phyloP scores from a whole-genome alignment of 2,888 invertebrate genomes.

The Palloptera scutellata region DNA sequence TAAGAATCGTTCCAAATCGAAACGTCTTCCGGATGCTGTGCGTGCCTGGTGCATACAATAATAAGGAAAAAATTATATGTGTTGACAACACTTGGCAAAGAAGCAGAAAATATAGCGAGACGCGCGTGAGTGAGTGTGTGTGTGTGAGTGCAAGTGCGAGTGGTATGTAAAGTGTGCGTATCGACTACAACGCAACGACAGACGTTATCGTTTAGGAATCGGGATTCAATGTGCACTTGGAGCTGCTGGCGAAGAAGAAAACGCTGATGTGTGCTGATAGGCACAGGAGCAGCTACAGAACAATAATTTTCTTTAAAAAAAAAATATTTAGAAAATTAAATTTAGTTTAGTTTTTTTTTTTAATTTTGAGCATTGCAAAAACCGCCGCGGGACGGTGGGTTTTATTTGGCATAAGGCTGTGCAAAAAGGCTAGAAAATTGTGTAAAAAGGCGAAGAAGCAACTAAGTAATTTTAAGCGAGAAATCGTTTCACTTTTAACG shows the following conservation, averaged over 20 bases:
- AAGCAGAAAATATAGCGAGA: slow-evolving; percentile 1
- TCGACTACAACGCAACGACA: not conserved
- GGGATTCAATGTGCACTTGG: slow-evolving; percentile 20
- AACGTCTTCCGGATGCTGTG: slow-evolving; percentile 14
- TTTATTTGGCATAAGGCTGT: not conserved
- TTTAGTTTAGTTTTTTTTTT: no score
- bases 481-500: no score
- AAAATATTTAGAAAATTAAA: no score
- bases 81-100: not conserved
- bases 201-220: not conserved
- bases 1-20: no score
- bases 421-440: not conserved
- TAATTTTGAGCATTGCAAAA: slow-evolving; percentile 4
- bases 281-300: slow-evolving; percentile 2
- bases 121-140: slow-evolving; percentile 16
- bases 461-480: no score
- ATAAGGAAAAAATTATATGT: no score
- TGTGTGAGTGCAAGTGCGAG: slow-evolving; percentile 8
- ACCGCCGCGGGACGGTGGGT: slow-evolving; percentile 39
- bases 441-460: not conserved
- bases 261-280: not conserved
- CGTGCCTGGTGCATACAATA: not conserved
- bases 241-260: slow-evolving; percentile 8
- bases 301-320: not conserved
- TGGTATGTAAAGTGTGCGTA: slow-evolving; percentile 4